Conservation (phyloP, 1,140 invertebrate genomes). For the Pseudoatta argentina region DNA sequence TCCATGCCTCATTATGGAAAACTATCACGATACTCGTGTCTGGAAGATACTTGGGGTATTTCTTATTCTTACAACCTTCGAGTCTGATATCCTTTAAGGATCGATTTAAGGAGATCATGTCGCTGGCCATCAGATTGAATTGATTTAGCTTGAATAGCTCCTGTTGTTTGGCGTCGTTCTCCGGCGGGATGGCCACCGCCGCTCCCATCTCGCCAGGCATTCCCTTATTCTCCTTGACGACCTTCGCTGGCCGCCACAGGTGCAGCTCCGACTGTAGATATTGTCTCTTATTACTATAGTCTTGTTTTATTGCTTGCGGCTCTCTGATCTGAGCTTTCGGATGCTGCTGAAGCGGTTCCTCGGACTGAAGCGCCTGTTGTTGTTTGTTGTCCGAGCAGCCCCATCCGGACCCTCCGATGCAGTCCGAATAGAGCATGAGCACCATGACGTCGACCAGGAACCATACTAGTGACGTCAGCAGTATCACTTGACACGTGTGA, state of each 20-base stretch:
- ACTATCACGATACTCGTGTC: conserved; percentile 98
- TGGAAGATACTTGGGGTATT: conserved; percentile 92
- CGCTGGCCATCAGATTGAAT: conserved; percentile 99
- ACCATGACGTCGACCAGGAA: conserved; percentile 96
- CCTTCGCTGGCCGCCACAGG: conserved; percentile 91
- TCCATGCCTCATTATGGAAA: conserved; percentile 99
- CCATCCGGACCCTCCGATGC: conserved; percentile 91
- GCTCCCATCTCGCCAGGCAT: conserved; percentile 95
- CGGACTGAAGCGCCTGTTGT: conserved; percentile 64
- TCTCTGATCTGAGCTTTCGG: conserved; percentile 56
- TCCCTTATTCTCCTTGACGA: conserved; percentile 89
- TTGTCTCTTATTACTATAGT: conserved; percentile 64
- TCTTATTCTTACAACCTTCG: conserved; percentile 93
- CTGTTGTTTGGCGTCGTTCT: conserved; percentile 95
- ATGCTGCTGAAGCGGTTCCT: conserved; percentile 62
- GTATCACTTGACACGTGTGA: conserved; percentile 97
- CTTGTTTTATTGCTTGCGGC: conserved; percentile 4
- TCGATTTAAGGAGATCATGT: conserved; percentile 98
- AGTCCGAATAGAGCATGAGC: conserved; percentile 97
- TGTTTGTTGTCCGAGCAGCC: conserved; percentile 85
- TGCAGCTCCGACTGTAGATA: conserved; percentile 88
- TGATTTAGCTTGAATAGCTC: conserved; percentile 99
- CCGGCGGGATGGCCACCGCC: conserved; percentile 94
- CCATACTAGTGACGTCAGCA: conserved; percentile 98
- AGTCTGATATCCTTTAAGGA: conserved; percentile 97